phyloP scores from a whole-genome alignment of 2,113 vertebrate genomes.

The Chitala chitala region DNA sequence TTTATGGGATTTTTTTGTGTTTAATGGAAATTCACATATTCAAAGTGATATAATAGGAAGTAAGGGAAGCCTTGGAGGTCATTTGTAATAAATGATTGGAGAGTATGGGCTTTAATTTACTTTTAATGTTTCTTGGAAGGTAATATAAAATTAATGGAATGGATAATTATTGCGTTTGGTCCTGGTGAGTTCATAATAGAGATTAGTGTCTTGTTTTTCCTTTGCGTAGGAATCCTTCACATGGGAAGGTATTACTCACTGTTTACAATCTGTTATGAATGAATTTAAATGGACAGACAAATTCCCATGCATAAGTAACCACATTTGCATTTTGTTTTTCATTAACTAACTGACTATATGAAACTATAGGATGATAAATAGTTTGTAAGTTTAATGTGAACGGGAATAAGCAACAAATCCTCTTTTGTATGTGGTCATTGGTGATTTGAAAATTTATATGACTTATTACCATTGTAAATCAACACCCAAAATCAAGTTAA shows the following conservation, averaged over 20 bases:
- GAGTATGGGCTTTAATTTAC: not conserved
- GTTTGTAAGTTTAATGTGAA: too few species aligned
- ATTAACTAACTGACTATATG: too few species aligned
- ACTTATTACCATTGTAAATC: too few species aligned
- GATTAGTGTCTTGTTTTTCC: not conserved
- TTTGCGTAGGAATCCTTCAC: not conserved
- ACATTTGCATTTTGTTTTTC: too few species aligned
- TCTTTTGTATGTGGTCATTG: too few species aligned
- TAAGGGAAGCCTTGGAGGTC: not conserved
- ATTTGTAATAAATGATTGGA: not conserved
- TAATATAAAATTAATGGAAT: conserved; percentile 8
- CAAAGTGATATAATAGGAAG: not conserved
- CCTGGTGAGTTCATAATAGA: not conserved
- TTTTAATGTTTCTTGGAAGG: conserved; percentile 12
- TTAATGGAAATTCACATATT: conserved; percentile 6
- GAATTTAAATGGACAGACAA: too few species aligned
- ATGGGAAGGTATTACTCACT: too few species aligned
- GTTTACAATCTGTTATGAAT: not conserved
- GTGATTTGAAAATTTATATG: too few species aligned
- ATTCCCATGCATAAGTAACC: too few species aligned
- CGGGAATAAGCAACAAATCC: too few species aligned
- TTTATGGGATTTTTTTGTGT: not conserved
- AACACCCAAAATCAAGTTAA: too few species aligned
- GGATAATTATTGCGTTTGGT: not conserved
- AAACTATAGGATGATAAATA: too few species aligned